Base-by-base conservation (phyloP, 2,797 vertebrate species). In the Hephaestus fuliginosus region DNA sequence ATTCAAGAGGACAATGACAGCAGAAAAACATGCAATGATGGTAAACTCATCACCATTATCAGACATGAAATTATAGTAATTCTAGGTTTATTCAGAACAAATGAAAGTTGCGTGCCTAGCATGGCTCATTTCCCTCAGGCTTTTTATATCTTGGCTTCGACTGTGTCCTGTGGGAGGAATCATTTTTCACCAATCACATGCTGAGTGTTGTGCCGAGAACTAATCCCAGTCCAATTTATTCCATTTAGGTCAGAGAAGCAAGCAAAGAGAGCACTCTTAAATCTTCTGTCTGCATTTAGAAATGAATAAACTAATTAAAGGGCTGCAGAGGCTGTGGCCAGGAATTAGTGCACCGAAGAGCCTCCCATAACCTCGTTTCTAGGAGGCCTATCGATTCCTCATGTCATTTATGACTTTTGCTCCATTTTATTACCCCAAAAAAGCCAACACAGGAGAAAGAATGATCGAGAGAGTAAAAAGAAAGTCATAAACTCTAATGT, bases 301-400 rank as follows among this genome's bases (percentile, higher is more conserved):
- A 90, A 88, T 8, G 69, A 86, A 90, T 92, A 87, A 90, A 89
- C 89, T 91, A 92, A 91, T 93, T 92, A 92, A 87, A 92, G 65
- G 75, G 77, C 80, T 85, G 81, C 84, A 81, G 71, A 82, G 88
- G 84, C 85, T 72, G 70, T 22, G 81, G 86, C 86, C 79, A 81
- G 83, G 84, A 91, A 90, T 89, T 79, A 88, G 90, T 69, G 61
- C 81, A 76, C 25, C 5, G 5, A 77, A 79, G 61, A 73, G 79
- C 76, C 83, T 86, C 80, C 63, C 13, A 7, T 90, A 90, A 89
- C 84, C 83, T 86, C 10, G 2, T 86, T 90, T 82, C 83, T 43
- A 64, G 44, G 60, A 64, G 44, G 65, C 75, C 25, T 48, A 82
- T 90, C n/a, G 39, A 90, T 83, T 85, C 48, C 62, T 70, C 5